These are phyloP conservation scores for Henricia sp. DNA, from an alignment of 53 echinoderm and acorn worm species.

Conservation along the genomic window DNA sequence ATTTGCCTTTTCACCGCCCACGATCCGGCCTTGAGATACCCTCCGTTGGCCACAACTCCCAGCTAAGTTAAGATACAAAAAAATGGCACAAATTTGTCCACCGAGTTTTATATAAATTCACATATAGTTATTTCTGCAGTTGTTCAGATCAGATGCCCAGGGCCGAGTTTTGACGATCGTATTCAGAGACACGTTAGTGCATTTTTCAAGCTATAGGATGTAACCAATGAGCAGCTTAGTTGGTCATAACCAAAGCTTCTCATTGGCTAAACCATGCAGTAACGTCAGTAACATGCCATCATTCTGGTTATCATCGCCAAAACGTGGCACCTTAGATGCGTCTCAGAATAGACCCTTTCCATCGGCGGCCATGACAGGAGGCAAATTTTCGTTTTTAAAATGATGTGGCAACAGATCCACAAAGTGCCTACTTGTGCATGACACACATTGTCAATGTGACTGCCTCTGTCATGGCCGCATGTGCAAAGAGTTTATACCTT, in stretches of 20 bases:
- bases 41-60: slow-evolving; percentile 76
- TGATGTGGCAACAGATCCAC: too few relatives aligned
- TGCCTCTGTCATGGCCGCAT: too few relatives aligned
- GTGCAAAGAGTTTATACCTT: not conserved
- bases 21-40: slow-evolving; percentile 43
- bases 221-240: not conserved
- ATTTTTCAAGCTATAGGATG: not conserved
- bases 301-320: not conserved
- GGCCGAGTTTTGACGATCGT: not conserved
- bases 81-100: not conserved
- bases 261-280: too few relatives aligned
- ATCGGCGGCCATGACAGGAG: too few relatives aligned
- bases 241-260: too few relatives aligned
- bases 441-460: too few relatives aligned
- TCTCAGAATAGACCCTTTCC: too few relatives aligned
- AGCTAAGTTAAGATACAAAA: not conserved
- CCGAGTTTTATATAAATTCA: not conserved
- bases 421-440: too few relatives aligned
- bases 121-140: not conserved
- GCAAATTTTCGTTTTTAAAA: too few relatives aligned
- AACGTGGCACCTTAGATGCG: not conserved
- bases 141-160: not conserved
- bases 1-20: slow-evolving; percentile 68
- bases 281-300: not conserved
- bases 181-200: not conserved